Evolutionary conservation across 2,797 vertebrate genomes (phyloP).

Genomic region (Threskiornis aethiopicus): DNA sequence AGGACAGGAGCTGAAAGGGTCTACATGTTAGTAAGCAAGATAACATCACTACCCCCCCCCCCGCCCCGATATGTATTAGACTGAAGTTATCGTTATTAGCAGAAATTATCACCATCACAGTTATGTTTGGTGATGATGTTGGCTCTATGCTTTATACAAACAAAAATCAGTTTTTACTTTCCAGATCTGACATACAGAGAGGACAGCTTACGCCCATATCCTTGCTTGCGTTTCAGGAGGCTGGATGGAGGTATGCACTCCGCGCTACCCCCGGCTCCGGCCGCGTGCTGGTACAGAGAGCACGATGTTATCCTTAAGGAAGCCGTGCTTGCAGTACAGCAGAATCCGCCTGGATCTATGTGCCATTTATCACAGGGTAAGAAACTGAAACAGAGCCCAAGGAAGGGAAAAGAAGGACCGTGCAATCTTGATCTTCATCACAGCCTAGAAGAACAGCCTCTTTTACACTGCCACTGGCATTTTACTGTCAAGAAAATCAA

Average conservation of each 20-base stretch:
- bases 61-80: not conserved
- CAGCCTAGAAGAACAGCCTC: not conserved
- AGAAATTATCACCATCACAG: not conserved
- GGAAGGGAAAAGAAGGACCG: not conserved
- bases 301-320: not conserved
- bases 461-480: not conserved
- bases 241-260: not conserved
- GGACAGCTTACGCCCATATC: fast-evolving
- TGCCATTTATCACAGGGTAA: not conserved
- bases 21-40: not conserved
- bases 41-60: not conserved
- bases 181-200: not conserved
- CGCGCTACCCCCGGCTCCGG: not conserved
- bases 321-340: not conserved
- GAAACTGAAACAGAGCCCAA: not conserved
- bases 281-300: not conserved
- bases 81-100: fast-evolving
- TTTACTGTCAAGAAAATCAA: not conserved
- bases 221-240: not conserved
- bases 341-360: not conserved
- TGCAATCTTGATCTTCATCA: not conserved
- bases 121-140: not conserved
- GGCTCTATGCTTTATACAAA: not conserved
- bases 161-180: not conserved
- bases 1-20: not conserved